phyloP scores from a whole-genome alignment of 2,888 invertebrate species.

The Aphodius sticticus region DNA sequence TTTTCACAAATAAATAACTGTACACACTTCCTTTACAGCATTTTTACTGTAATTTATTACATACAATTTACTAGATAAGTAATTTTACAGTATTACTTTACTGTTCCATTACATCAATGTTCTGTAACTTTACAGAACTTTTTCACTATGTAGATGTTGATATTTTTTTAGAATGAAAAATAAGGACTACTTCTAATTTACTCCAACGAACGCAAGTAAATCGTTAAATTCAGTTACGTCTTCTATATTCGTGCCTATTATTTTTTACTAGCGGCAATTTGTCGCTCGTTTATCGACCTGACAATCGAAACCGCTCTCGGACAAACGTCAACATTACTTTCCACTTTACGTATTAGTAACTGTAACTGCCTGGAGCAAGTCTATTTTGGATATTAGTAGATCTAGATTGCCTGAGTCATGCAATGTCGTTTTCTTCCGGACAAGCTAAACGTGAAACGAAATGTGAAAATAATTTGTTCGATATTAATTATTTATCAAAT shows the following conservation, averaged over 20 bases:
- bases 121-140: too few relatives aligned
- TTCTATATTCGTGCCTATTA: not conserved
- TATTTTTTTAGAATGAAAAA: too few relatives aligned
- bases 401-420: not conserved
- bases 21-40: too few relatives aligned
- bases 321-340: conserved; percentile 4
- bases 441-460: not conserved
- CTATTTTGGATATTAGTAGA: not conserved
- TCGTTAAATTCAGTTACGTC: not conserved
- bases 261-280: not conserved
- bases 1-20: too few relatives aligned
- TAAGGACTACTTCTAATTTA: not conserved
- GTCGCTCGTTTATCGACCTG: not conserved
- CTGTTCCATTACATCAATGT: too few relatives aligned
- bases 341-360: not conserved
- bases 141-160: too few relatives aligned
- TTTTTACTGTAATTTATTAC: too few relatives aligned
- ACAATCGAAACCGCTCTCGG: not conserved
- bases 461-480: not conserved
- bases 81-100: too few relatives aligned
- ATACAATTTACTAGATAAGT: too few relatives aligned
- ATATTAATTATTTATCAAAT: too few relatives aligned
- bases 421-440: not conserved
- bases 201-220: not conserved
- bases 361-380: not conserved